These are phyloP conservation scores for Zeuzera pyrina DNA, from an alignment of 2,888 invertebrate species.

Conservation along the genomic window DNA sequence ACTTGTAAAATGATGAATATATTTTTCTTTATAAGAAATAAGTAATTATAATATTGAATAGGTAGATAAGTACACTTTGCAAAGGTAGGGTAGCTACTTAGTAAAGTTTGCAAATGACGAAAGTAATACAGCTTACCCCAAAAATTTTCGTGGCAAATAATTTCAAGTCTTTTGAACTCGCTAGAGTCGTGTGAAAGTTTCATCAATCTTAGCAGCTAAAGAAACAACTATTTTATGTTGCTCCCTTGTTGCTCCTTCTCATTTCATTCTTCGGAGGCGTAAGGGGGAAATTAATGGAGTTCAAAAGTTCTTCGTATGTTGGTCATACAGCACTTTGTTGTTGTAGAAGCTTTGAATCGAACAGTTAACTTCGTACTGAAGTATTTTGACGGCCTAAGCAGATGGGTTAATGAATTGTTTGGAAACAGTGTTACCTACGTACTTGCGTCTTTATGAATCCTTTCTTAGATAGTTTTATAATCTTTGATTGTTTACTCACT, in stretches of 20 bases:
- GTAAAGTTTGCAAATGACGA: too few species aligned
- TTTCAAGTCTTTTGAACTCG: constrained; percentile 8
- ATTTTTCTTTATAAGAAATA: neutral
- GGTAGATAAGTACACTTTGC: neutral
- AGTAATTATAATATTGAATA: neutral
- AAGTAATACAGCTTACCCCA: too few species aligned
- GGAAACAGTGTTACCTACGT: constrained; percentile 6
- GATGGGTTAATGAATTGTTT: constrained; percentile 22
- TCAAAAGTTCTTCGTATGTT: neutral
- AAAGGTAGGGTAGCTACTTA: too few species aligned
- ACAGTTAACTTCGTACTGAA: constrained; percentile 20
- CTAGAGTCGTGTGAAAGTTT: constrained; percentile 26
- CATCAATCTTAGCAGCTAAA: constrained; percentile 34
- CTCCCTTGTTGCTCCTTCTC: constrained; percentile 19
- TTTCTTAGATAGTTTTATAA: too few species aligned
- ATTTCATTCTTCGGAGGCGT: constrained; percentile 18
- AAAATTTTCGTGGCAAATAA: constrained; percentile 14
- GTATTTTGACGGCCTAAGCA: constrained; percentile 20
- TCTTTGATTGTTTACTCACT: too few species aligned
- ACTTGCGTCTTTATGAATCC: too few species aligned
- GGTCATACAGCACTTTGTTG: constrained; percentile 6
- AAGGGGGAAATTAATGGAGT: constrained; percentile 21
- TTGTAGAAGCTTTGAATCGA: constrained; percentile 16
- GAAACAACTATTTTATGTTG: constrained; percentile 33
- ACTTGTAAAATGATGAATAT: too few species aligned